Conservation (phyloP, 2,797 vertebrate genomes). For the Propithecus deckenii region DNA sequence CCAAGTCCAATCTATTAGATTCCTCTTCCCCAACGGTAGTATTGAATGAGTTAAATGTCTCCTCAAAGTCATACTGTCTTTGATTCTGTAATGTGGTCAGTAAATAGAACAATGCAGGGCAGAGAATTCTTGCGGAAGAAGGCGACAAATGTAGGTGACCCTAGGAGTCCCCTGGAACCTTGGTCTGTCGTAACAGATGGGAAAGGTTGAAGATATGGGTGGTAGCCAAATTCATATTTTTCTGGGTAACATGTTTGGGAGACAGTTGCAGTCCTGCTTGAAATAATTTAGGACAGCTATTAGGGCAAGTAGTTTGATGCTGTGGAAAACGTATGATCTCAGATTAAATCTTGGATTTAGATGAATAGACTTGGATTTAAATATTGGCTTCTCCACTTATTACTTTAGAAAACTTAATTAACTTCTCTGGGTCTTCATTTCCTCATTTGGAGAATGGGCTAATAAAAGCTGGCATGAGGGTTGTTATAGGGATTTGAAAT, state of each 20-base stretch:
- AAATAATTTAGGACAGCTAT: constrained; percentile 19
- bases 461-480: not conserved
- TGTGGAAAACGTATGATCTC: not conserved
- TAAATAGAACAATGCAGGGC: not conserved
- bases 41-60: not conserved
- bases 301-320: not conserved
- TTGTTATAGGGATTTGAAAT: not conserved
- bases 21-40: not conserved
- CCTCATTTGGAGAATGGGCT: not conserved
- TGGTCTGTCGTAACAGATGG: not conserved
- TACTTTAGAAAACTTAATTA: not conserved
- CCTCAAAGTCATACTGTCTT: not conserved
- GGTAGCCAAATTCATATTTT: not conserved
- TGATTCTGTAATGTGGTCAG: not conserved
- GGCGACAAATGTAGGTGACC: not conserved
- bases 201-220: not conserved
- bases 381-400: not conserved
- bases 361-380: not conserved
- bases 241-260: not conserved
- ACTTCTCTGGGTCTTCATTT: not conserved
- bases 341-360: not conserved
- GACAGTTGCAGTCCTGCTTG: not conserved
- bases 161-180: not conserved
- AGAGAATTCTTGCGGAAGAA: not conserved
- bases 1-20: not conserved